phyloP scores from a whole-genome alignment of 2,888 invertebrate genomes.

The Ctenicera cuprea region DNA sequence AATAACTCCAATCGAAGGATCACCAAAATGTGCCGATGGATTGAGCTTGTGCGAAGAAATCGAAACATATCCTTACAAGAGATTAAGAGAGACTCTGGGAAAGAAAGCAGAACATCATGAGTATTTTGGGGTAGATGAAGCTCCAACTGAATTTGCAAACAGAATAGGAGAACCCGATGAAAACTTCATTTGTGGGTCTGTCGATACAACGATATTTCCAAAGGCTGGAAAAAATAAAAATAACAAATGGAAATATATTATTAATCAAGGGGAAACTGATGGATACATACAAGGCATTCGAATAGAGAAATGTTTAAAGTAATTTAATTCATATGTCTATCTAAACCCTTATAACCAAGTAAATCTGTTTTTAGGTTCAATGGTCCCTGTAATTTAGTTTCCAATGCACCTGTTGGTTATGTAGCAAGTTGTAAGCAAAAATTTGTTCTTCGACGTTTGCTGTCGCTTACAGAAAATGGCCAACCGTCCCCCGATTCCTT shows the following conservation, averaged over 20 bases:
- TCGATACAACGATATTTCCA: constrained; percentile 77
- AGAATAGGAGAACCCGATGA: constrained; percentile 62
- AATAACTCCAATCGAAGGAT: neutral
- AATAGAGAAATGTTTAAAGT: constrained; percentile 82
- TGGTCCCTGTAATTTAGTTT: constrained; percentile 72
- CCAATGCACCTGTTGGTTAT: constrained; percentile 72
- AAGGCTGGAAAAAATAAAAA: constrained; percentile 77
- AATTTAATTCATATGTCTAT: constrained; percentile 43
- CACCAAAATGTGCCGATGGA: neutral
- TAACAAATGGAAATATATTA: constrained; percentile 81
- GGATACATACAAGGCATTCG: constrained; percentile 80
- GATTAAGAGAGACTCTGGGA: constrained; percentile 65
- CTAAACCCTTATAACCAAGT: neutral
- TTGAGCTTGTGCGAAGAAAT: constrained; percentile 70
- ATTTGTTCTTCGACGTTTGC: constrained; percentile 74
- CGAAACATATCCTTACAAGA: constrained; percentile 71
- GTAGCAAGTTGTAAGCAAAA: constrained; percentile 76
- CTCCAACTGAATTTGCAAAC: constrained; percentile 55
- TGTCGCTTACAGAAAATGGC: constrained; percentile 74
- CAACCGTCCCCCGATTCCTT: constrained; percentile 74
- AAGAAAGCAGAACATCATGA: constrained; percentile 59
- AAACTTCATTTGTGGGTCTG: constrained; percentile 64
- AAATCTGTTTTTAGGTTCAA: neutral
- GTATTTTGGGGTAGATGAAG: constrained; percentile 62
- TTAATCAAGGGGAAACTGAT: constrained; percentile 78